These are phyloP conservation scores for Prorops nasuta DNA, from an alignment of 1,140 invertebrate genomes.

Conservation along the genomic window DNA sequence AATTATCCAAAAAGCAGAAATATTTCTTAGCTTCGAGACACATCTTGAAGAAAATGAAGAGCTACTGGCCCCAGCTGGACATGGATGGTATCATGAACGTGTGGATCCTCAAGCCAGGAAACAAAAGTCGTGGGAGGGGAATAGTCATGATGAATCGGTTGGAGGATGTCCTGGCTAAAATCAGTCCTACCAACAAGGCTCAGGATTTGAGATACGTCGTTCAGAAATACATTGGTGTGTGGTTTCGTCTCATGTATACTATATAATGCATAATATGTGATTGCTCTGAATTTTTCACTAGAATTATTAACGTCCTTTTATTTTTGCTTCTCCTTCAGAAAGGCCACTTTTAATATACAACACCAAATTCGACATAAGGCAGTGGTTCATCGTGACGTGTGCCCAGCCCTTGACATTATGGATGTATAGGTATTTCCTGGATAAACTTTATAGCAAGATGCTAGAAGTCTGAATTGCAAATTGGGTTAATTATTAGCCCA, in stretches of 20 bases:
- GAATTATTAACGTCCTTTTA: not conserved
- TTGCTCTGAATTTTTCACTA: not conserved
- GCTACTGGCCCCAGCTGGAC: conserved; percentile 77
- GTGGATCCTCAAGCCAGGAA: conserved; percentile 95
- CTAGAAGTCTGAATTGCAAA: too few relatives aligned
- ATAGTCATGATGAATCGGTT: conserved; percentile 85
- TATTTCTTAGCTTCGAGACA: conserved; percentile 52
- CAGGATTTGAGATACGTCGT: conserved; percentile 83
- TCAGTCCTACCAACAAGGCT: conserved; percentile 61
- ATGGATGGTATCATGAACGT: conserved; percentile 84
- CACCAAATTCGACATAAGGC: conserved; percentile 91
- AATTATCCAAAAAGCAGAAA: conserved; percentile 42
- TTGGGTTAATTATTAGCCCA: too few relatives aligned
- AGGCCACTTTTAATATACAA: conserved; percentile 81
- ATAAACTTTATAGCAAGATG: too few relatives aligned
- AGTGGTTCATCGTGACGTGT: conserved; percentile 90
- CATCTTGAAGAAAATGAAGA: conserved; percentile 57
- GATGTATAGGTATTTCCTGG: conserved; percentile 83
- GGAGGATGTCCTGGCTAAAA: conserved; percentile 78
- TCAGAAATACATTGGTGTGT: conserved; percentile 91
- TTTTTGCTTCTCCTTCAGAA: conserved; percentile 57
- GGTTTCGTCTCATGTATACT: not conserved
- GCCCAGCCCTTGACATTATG: conserved; percentile 89
- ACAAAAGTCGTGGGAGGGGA: conserved; percentile 87
- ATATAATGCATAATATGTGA: conserved; percentile 5